Evolutionary conservation across 2,113 vertebrate species (phyloP).

Genomic region (Albula glossodonta): DNA sequence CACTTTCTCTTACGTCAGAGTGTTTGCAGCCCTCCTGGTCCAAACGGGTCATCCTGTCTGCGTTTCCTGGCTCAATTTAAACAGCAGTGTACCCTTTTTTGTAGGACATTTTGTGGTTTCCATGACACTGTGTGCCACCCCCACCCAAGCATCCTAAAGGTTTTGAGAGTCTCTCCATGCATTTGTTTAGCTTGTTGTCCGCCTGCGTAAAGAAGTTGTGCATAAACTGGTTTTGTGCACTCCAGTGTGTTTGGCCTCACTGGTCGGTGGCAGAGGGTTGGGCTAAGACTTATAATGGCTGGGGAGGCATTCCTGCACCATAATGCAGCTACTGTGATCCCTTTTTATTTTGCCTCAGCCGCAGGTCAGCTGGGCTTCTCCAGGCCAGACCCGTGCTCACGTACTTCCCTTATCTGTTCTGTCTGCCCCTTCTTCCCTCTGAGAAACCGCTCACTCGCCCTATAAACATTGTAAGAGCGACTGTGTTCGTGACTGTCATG

Average conservation of each 20-base stretch:
- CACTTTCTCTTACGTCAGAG: slow-evolving; percentile 33
- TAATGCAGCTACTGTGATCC: background rate
- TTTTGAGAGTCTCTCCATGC: background rate
- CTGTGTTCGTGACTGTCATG: background rate
- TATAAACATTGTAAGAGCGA: slow-evolving; percentile 58
- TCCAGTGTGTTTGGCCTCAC: background rate
- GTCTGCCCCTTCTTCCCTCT: background rate
- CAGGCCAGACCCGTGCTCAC: background rate
- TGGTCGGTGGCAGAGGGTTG: background rate
- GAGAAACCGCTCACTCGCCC: slow-evolving; percentile 41
- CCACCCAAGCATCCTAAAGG: background rate
- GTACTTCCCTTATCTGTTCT: background rate
- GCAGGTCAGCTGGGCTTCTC: background rate
- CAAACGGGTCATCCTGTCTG: slow-evolving; percentile 9
- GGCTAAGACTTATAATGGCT: background rate
- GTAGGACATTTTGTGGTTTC: background rate
- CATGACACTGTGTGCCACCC: background rate
- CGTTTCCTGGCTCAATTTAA: slow-evolving; percentile 20
- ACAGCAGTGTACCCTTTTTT: background rate
- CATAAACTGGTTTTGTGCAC: background rate
- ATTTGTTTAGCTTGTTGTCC: background rate
- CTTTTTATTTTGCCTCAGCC: background rate
- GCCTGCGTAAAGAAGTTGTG: background rate
- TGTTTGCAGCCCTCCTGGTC: background rate
- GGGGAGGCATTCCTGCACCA: background rate